These are phyloP conservation scores for Anodontia alba DNA, from an alignment of 2,888 invertebrate genomes.

Conservation along the genomic window DNA sequence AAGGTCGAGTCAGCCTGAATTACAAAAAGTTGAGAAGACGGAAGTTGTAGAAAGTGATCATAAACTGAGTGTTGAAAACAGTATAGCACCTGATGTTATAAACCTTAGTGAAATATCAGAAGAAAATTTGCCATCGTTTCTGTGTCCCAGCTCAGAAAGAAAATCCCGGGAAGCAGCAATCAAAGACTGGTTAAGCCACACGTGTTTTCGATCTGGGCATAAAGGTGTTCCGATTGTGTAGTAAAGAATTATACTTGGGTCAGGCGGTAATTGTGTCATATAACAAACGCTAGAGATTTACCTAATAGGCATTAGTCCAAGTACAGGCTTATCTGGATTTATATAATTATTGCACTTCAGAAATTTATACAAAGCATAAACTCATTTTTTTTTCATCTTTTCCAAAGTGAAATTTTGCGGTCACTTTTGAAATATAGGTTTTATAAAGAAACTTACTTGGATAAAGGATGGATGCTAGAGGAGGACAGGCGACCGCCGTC, in stretches of 20 bases:
- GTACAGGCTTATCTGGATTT: no score
- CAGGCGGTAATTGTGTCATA: neutral
- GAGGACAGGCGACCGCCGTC: no score
- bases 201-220: constrained; percentile 63
- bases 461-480: no score
- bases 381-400: no score
- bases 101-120: neutral
- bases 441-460: no score
- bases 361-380: no score
- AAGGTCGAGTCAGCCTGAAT: neutral
- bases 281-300: no score
- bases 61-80: neutral
- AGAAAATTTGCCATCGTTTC: constrained; percentile 63
- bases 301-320: no score
- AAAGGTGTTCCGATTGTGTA: constrained; percentile 62
- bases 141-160: constrained; percentile 77
- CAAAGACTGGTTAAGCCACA: constrained; percentile 72
- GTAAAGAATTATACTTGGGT: no score
- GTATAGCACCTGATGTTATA: neutral
- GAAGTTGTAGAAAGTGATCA: neutral
- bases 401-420: no score
- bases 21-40: neutral
- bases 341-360: no score
- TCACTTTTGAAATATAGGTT: no score
- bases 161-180: constrained; percentile 75